Percentiles rank a stretch among this genome's conserved stretches.
Conservation (phyloP, 2,113 vertebrate species). For the Puntigrus tetrazona region DNA sequence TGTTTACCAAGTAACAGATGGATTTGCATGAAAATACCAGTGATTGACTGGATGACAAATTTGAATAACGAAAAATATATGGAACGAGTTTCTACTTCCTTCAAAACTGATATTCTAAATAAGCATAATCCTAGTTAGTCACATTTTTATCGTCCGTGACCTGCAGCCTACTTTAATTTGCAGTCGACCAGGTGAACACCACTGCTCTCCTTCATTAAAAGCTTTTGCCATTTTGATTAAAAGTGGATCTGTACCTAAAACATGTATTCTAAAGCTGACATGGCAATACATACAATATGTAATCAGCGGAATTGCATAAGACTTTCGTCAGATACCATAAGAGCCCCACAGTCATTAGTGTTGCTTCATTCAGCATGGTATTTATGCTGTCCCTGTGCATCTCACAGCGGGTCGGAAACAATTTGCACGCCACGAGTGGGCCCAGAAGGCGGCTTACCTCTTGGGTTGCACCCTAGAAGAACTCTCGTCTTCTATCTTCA, state of each 20-base stretch:
- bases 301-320: conserved; percentile 3
- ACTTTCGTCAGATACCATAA: background rate
- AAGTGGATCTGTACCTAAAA: background rate
- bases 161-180: background rate
- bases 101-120: background rate
- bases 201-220: background rate
- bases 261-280: background rate
- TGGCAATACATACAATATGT: background rate
- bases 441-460: conserved; percentile 95
- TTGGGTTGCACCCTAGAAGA: conserved; percentile 90
- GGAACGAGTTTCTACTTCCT: background rate
- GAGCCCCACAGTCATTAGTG: background rate
- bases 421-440: conserved; percentile 97
- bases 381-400: background rate
- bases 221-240: background rate
- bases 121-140: background rate
- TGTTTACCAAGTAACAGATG: background rate
- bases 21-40: background rate
- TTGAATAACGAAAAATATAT: background rate
- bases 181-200: background rate
- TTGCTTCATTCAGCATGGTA: background rate
- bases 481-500: conserved; percentile 93
- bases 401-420: conserved; percentile 83
- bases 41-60: background rate
- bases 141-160: background rate